Evolutionary conservation across 2,113 vertebrate species (phyloP), one percentile per base, ranked within the genome.

Genomic region (Lepus americanus): DNA sequence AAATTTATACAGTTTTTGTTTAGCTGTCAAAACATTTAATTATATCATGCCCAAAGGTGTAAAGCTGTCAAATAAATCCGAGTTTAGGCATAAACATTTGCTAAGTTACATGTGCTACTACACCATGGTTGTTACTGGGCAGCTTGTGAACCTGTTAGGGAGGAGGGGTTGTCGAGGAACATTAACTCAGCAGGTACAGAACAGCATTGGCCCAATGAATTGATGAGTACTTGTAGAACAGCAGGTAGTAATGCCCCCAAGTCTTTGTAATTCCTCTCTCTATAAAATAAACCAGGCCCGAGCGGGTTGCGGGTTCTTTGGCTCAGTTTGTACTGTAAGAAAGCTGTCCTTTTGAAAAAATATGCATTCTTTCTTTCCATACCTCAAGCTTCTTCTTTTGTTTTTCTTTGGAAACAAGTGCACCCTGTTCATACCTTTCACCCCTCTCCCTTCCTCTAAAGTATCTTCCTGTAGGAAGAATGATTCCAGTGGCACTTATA

Each of bases 41-140:
- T 99, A 98, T 98, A 98, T 98, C 98, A 98, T 98, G 98, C 98
- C 98, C 98, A 98, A 98, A 98, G 98, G 98, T 98, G 98, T 99
- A 99, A 99, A 99, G 97, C 98, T 99, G 98, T 99, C 98, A 99
- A 98, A 99, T 99, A 99, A 99, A 98, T 99, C 98, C 95, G 93
- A 97, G 97, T 96, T 98, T 98, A 97, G 93, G 98, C 96, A 91
- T 99, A 99, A 99, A 99, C 98, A 98, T 98, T 98, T 89, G 83
- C 97, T 93, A 97, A 98, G 98, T 98, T 98, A 97, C 96, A 97
- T 97, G 96, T 96, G 98, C 98, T 98, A 98, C 98, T 98, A 97
- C 93, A 97, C 96, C 78, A 66, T 94, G 96, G 97, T 96, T 97
- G 97, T 98, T 96, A 49, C 95, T 51, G 97, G 97, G 97, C 96